Base-by-base conservation (phyloP, 2,888 invertebrate genomes). In the Escarpia spicata region DNA sequence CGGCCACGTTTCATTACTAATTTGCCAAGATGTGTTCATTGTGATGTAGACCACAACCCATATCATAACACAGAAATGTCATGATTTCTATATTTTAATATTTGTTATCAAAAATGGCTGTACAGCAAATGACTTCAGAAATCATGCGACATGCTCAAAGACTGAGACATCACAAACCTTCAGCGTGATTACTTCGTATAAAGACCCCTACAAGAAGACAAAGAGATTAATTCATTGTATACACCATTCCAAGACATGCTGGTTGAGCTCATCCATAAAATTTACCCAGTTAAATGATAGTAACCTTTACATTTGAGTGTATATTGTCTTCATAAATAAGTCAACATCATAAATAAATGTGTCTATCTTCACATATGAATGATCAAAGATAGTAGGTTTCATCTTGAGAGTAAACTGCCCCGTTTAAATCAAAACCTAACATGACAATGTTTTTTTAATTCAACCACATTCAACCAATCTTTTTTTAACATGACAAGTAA, bases 181-280 rank as follows among this genome's bases (percentile, higher is more conserved):
- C 90, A 95, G 94, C 43, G 95, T 95, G 43, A 95, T 95, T 58
- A 95, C 95, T 94, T 95, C 95, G 93, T 95, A 95, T 43, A 93
- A 92, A 89, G 94, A 92, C 43, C 94, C 95, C 95, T 95, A 92
- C 43, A 93, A 94, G 26, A 15, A 92, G 26, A 89, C 37, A 92
- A 44, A 90, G 75, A 75, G 26, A 75, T 75, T 75, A 75, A 26
- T 26, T 75, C 75, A 26, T 75, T 75, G 19, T 75, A 15, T 26
- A 19, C 0, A 75, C n/a, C 19, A 15, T 26, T 75, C 75, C 75
- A 75, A 75, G n/a, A n/a, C 75, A n/a, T 6, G 4, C 26, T 75
- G 26, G 75, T n/a, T n/a, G n/a, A 26, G 19, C 2, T 75, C 75
- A 3, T 75, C 26, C 19, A 75, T 4, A 19, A 26, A 6, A 26